Conservation (phyloP, 2,888 invertebrate species). For the Plagodis pulveraria region DNA sequence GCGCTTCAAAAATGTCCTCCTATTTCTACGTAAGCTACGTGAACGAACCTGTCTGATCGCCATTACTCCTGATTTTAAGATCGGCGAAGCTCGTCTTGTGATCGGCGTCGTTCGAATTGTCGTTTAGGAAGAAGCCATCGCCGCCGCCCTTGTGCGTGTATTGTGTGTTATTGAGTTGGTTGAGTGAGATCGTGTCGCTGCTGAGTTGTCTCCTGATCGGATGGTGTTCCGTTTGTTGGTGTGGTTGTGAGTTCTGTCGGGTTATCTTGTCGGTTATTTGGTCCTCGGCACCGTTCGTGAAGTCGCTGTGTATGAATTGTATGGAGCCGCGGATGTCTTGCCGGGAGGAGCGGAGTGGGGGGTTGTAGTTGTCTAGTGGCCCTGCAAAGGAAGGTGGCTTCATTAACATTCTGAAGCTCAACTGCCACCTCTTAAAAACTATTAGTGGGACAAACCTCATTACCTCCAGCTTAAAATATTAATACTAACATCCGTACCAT, state of each 20-base stretch:
- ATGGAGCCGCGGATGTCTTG: constrained; percentile 90
- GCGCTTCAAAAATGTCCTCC: too few relatives aligned
- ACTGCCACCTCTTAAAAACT: too few relatives aligned
- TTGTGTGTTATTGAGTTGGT: constrained; percentile 26
- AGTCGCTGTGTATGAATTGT: constrained; percentile 87
- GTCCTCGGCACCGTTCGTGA: constrained; percentile 71
- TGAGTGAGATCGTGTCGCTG: constrained; percentile 11
- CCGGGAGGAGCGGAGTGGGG: constrained; percentile 89
- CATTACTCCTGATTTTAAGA: constrained; percentile 84
- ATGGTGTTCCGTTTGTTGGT: constrained; percentile 41
- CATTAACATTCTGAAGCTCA: too few relatives aligned
- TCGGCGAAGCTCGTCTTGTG: constrained; percentile 89
- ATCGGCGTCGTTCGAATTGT: constrained; percentile 86
- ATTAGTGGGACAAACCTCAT: too few relatives aligned
- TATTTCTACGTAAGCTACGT: constrained; percentile 31
- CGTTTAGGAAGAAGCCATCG: constrained; percentile 77
- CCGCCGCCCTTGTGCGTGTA: constrained; percentile 67
- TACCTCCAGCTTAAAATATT: too few relatives aligned
- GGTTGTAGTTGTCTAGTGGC: constrained; percentile 85
- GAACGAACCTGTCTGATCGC: constrained; percentile 76
- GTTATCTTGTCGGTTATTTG: constrained; percentile 65
- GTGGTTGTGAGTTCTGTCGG: constrained; percentile 80
- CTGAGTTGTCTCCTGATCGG: constrained; percentile 44
- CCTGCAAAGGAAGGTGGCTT: constrained; percentile 47
- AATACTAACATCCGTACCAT: too few relatives aligned